Conservation (phyloP, 1,140 invertebrate genomes). For the Harlomillsia oculata region DNA sequence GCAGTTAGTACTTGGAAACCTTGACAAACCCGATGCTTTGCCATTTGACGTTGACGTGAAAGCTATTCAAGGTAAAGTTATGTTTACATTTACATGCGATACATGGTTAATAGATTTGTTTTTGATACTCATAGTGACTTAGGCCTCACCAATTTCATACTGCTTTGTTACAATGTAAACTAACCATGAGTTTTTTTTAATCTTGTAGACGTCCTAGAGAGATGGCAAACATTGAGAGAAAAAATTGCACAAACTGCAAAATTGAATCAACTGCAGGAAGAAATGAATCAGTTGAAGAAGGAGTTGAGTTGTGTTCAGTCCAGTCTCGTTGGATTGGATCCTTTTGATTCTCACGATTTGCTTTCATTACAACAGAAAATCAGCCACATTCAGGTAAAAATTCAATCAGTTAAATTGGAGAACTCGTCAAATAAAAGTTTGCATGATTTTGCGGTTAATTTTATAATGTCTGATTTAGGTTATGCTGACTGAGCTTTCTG, state of each 20-base stretch:
- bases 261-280: conserved; percentile 31
- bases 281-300: conserved; percentile 27
- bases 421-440: no score
- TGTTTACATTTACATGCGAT: neutral
- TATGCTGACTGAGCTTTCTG: conserved; percentile 20
- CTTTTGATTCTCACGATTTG: conserved; percentile 31
- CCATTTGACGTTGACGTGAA: conserved; percentile 31
- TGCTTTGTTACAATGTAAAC: neutral
- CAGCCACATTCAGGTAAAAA: conserved; percentile 22
- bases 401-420: no score
- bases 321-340: conserved; percentile 23
- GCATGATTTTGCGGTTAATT: no score
- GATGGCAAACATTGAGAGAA: conserved; percentile 29
- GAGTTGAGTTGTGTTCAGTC: conserved; percentile 30
- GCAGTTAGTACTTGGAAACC: conserved; percentile 45
- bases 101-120: neutral
- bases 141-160: no score
- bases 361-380: conserved; percentile 29
- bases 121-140: no score
- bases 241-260: conserved; percentile 30
- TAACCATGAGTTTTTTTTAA: neutral
- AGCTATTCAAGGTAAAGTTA: conserved; percentile 27
- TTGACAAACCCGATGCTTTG: conserved; percentile 33
- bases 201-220: conserved; percentile 23
- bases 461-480: no score